Base-by-base conservation (phyloP, 2,888 invertebrate genomes). In the Acanthosepion pharaonis region DNA sequence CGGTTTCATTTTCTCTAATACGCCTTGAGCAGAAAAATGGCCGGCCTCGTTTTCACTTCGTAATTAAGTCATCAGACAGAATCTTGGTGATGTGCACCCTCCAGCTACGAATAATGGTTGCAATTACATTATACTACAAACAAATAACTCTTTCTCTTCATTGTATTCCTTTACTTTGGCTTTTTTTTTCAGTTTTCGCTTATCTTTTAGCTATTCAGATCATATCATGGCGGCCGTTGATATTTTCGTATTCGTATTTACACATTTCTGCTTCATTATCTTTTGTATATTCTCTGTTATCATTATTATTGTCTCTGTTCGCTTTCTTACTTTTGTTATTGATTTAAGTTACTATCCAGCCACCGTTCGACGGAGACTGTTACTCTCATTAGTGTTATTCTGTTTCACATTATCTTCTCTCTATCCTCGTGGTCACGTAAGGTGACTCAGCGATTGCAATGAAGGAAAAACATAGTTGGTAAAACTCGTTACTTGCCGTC, bases 51-150 rank as follows among this genome's bases (percentile, higher is more conserved):
- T 78, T 78, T 78, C 78, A 33, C 78, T 78, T 78, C 15, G 23
- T 78, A 78, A 78, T 78, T n/a, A 78, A n/a, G n/a, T 78, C 78
- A 33, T n/a, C 78, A n/a, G 78, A 33, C 78, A 15, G 78, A 78
- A 78, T n/a, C 78, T 78, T n/a, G 33, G n/a, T 33, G 78, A n/a
- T n/a, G 78, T n/a, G 33, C 5, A 15, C 78, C n/a, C 78, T n/a
- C n/a, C n/a, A n/a, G 78, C 78, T 33, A 78, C n/a, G 78, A 78
- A 78, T 78, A 78, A 78, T n/a, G 78, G n/a, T n/a, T 11, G n/a
- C 78, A 78, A 78, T 78, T 78, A 78, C n/a, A 33, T 78, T n/a
- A 78, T n/a, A 78, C 78, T 78, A 33, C 78, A 78, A 78, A 78
- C 15, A 78, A 78, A 78, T 78, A n/a, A 78, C 78, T 1, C n/a